Conservation (phyloP, 2,888 invertebrate species). For the Diarsia mendica region DNA sequence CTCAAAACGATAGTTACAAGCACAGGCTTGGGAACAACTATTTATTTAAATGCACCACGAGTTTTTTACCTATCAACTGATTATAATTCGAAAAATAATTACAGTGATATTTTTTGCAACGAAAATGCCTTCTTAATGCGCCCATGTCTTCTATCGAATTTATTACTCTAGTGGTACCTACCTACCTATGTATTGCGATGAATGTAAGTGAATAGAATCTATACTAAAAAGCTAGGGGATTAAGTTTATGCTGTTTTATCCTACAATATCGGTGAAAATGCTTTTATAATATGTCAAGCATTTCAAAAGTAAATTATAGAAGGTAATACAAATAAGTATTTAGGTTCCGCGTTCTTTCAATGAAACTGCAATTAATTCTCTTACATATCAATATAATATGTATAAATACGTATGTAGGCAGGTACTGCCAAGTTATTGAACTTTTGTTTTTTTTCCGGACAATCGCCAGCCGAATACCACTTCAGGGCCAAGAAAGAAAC, state of each 20-base stretch:
- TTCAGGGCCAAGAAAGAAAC: constrained; percentile 76
- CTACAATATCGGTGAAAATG: not conserved
- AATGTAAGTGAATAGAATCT: not conserved
- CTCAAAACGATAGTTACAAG: constrained; percentile 23
- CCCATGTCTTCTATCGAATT: not conserved
- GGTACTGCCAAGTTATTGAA: constrained; percentile 59
- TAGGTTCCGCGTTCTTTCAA: not conserved
- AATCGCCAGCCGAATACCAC: constrained; percentile 58
- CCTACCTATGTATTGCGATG: not conserved
- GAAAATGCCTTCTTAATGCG: not conserved
- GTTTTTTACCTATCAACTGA: not conserved
- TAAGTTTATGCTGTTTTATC: not conserved
- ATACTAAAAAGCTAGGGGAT: not conserved
- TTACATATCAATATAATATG: not conserved
- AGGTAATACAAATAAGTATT: not conserved
- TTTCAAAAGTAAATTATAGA: not conserved
- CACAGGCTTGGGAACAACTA: constrained; percentile 2
- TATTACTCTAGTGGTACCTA: not conserved
- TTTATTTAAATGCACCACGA: not conserved
- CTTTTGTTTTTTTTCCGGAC: constrained; percentile 64
- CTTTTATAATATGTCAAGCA: not conserved
- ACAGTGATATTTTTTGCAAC: not conserved
- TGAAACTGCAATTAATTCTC: not conserved
- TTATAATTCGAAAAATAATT: not conserved
- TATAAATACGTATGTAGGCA: not conserved